Base-by-base conservation (phyloP, 2,797 vertebrate species). In the Helicolenus hilgendorfi region DNA sequence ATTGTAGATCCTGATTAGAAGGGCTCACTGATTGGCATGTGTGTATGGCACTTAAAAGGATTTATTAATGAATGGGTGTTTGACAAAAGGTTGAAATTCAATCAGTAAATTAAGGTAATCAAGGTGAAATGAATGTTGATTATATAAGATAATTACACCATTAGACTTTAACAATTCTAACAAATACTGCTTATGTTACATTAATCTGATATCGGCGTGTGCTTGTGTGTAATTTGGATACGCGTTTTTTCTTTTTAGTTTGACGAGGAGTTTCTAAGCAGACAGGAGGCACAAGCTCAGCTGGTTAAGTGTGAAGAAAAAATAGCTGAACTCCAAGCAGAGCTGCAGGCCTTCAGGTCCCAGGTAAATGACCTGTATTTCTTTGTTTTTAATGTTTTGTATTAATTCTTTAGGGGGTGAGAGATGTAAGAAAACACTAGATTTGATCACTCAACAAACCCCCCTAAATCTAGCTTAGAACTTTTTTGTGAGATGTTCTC, bases 201-300 rank as follows among this genome's bases (percentile, higher is more conserved):
- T 72, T 14, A 20, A 65, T 79, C 75, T 14, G 71, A 6, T 49
- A 65, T 38, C n/a, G 11, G 1, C 33, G 35, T 72, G 77, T 69
- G 15, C 26, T 63, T 80, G 33, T 81, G 27, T 77, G 36, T 77
- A 18, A 76, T 75, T n/a, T 75, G 45, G 11, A 63, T 38, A 7
- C 13, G 10, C 20, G 14, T 85, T 84, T 81, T 81, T 15, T 14
- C 55, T 89, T 73, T 94, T 22, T 85, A 99, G 99, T 98, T 98
- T 95, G 99, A 99, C 86, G 98, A 99, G 92, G 98, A 99, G 96
- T 98, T 98, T 94, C 91, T 98, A 33, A 95, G 96, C 94, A 98
- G 98, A 91, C 99, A 99, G 93, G 98, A 99, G 94, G 98, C 98
- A n/a, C 97, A 98, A 89, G 97, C 97, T 69, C 97, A 98, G 77